Percentiles rank a stretch among this genome's conserved stretches.
Evolutionary conservation across 2,888 invertebrate genomes (phyloP).

Genomic region (Pammene aurita): DNA sequence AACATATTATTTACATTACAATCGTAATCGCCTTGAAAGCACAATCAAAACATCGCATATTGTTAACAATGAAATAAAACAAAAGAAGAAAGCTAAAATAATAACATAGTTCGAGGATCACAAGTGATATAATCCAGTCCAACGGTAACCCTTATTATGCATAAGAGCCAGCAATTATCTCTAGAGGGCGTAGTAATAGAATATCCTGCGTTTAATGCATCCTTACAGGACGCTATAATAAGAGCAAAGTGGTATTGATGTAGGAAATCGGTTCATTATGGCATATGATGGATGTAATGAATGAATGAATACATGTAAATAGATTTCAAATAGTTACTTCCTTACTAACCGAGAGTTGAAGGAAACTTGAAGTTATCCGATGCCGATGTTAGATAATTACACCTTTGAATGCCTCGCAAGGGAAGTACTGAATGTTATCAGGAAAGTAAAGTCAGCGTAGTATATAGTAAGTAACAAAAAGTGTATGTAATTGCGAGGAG

Average conservation of each 20-base stretch:
- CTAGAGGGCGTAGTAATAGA: constrained; percentile 3
- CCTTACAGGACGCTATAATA: constrained; percentile 22
- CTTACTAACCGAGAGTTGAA: neutral
- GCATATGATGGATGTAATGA: neutral
- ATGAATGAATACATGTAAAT: neutral
- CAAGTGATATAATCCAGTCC: constrained; percentile 2
- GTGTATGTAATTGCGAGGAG: neutral
- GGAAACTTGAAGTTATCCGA: neutral
- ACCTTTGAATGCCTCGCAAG: neutral
- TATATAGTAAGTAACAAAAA: constrained; percentile 9
- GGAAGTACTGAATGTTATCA: neutral
- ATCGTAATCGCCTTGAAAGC: too few relatives aligned
- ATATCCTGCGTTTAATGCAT: constrained; percentile 21
- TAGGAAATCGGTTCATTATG: neutral
- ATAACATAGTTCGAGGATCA: neutral
- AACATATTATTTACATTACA: too few relatives aligned
- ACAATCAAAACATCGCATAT: too few relatives aligned
- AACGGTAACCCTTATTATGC: neutral
- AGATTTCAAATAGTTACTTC: constrained; percentile 2
- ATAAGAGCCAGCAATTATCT: constrained; percentile 11
- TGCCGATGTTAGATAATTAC: neutral
- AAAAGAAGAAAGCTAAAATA: neutral
- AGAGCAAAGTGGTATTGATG: neutral
- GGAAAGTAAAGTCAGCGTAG: too few relatives aligned
- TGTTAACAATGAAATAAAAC: neutral